Evolutionary conservation across 1,140 invertebrate species (phyloP).

Genomic region (Olivierus martensii): DNA sequence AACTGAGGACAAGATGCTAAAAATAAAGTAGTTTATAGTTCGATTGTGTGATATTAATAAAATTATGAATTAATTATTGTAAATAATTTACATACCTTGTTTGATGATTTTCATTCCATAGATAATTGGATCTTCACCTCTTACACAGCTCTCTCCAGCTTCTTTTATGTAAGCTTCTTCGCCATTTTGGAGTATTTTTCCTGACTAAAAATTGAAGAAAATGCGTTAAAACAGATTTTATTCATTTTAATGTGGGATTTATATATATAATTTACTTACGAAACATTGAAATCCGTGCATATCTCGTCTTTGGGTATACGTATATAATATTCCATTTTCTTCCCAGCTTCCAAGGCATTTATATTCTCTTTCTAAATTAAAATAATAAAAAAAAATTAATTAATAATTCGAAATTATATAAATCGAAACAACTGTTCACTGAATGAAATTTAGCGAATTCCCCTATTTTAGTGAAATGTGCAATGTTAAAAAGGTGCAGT

Average conservation of each 20-base stretch:
- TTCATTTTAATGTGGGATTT: too few relatives aligned
- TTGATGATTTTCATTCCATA: constrained; percentile 50
- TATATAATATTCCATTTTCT: constrained; percentile 49
- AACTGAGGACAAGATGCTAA: constrained; percentile 20
- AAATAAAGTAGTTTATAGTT: background rate
- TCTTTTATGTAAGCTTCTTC: constrained; percentile 50
- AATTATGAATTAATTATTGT: background rate
- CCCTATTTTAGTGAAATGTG: too few relatives aligned
- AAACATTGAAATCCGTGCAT: constrained; percentile 53
- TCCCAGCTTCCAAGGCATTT: constrained; percentile 54
- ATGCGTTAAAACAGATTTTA: too few relatives aligned
- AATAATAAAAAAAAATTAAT: too few relatives aligned
- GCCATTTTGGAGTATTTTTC: constrained; percentile 44
- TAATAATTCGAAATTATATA: too few relatives aligned
- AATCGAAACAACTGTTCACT: too few relatives aligned
- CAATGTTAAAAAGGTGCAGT: too few relatives aligned
- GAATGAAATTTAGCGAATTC: too few relatives aligned
- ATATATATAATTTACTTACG: constrained; percentile 25
- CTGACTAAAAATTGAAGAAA: constrained; percentile 26
- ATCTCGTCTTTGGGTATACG: constrained; percentile 51
- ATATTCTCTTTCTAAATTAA: constrained; percentile 47
- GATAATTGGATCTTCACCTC: constrained; percentile 43
- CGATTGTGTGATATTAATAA: background rate
- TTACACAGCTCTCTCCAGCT: constrained; percentile 50
- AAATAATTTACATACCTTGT: constrained; percentile 27